Conservation (phyloP, 2,888 invertebrate species). For the Drosophila borealis region DNA sequence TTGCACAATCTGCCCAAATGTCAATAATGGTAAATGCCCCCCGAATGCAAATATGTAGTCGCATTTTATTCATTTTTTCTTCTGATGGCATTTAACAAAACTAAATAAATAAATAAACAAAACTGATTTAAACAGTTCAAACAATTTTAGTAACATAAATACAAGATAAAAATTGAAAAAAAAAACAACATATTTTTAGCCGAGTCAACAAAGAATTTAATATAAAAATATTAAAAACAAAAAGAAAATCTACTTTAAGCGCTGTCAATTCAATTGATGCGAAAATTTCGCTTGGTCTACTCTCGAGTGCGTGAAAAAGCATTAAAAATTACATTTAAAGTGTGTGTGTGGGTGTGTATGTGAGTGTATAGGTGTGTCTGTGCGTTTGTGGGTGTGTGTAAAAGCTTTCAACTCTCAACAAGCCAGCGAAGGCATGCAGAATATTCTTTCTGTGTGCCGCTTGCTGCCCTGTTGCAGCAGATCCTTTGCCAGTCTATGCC, state of each 20-base stretch:
- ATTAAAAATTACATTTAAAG: slow-evolving; percentile 51
- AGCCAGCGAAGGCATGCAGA: slow-evolving; percentile 35
- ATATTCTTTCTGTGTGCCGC: slow-evolving; percentile 22
- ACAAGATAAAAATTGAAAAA: not conserved
- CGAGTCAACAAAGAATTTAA: slow-evolving; percentile 13
- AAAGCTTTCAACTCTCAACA: slow-evolving; percentile 59
- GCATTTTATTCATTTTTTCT: not conserved
- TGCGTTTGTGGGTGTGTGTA: slow-evolving; percentile 11
- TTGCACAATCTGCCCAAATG: slow-evolving; percentile 17
- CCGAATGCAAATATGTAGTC: slow-evolving; percentile 25
- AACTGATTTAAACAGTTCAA: slow-evolving; percentile 8
- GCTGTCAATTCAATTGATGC: slow-evolving; percentile 43
- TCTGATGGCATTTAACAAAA: not conserved
- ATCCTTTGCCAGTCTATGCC: slow-evolving; percentile 22
- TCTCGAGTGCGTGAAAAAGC: slow-evolving; percentile 27
- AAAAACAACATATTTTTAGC: not conserved
- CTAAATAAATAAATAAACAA: not conserved
- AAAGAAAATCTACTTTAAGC: slow-evolving; percentile 18
- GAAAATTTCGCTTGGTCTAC: slow-evolving; percentile 15
- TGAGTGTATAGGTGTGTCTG: not conserved
- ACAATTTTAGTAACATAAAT: slow-evolving; percentile 20
- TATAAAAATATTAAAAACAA: not conserved
- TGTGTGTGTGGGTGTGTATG: slow-evolving; percentile 1
- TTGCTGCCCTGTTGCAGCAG: slow-evolving; percentile 19
- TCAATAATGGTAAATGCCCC: slow-evolving; percentile 35